These are phyloP conservation scores for Aurelia sp. DNA, from an alignment of 30 jellyfish, hydroid and myxozoan species.

Conservation along the genomic window DNA sequence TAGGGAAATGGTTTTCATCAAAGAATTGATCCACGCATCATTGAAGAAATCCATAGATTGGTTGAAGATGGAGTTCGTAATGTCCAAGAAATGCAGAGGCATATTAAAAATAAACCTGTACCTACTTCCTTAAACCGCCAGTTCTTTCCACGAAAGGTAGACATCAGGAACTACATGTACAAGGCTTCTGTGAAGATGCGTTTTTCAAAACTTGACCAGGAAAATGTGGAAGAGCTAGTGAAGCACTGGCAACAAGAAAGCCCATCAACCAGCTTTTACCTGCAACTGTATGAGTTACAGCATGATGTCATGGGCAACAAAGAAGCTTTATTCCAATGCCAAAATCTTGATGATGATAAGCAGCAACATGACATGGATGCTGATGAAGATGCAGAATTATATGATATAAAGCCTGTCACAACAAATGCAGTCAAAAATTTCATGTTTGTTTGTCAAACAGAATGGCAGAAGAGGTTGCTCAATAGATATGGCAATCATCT, in stretches of 20 bases:
- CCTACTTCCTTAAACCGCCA: not conserved
- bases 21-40: constrained; percentile 1
- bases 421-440: constrained; percentile 5
- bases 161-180: constrained; percentile 12
- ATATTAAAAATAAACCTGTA: not conserved
- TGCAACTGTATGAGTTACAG: constrained; percentile 9
- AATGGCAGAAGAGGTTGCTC: constrained; percentile 3
- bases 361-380: not conserved
- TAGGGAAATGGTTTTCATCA: constrained; percentile 9
- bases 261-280: constrained; percentile 23
- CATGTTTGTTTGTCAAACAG: constrained; percentile 22
- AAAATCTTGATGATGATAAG: not conserved
- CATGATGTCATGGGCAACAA: not conserved
- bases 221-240: constrained; percentile 4
- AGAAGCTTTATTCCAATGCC: not conserved
- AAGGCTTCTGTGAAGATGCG: constrained; percentile 21
- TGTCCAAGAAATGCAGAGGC: constrained; percentile 13
- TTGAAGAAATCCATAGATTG: constrained; percentile 20
- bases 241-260: constrained; percentile 26
- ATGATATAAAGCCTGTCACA: constrained; percentile 1
- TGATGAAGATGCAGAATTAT: constrained; percentile 4
- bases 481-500: constrained; percentile 16
- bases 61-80: constrained; percentile 24
- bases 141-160: constrained; percentile 14
- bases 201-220: constrained; percentile 35